Evolutionary conservation across 1,140 invertebrate species (phyloP), one percentile per base, ranked within the genome.

Genomic region (Rhizoglyphus robini): DNA sequence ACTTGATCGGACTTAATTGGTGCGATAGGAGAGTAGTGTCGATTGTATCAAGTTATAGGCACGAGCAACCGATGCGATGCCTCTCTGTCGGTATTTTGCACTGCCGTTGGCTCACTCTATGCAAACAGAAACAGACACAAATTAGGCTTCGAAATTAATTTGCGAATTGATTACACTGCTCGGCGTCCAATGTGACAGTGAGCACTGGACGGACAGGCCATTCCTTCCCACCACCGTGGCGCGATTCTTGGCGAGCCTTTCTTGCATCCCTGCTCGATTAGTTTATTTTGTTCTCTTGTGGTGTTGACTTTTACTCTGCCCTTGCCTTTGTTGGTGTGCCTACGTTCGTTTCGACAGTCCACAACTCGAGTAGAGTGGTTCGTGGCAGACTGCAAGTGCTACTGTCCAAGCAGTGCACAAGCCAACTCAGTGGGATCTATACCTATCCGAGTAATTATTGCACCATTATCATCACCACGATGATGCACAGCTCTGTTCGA

Each of bases 1-100:
- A 54, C 51, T 54, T 54, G 51, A 54, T 54, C 51, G 51, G 8
- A 54, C 15, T 54, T 54, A 54, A 54, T 54, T 54, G 23, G 15
- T 25, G 23, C 51, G 31, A 8, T 54, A 54, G 51, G 23, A 46
- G 41, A 15, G 15, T 46, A 23, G 41, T 46, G 41, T 46, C 15
- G 23, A 23, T 46, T n/a, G n/a, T n/a, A n/a, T n/a, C n/a, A n/a
- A n/a, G n/a, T n/a, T n/a, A n/a, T n/a, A n/a, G n/a, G n/a, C n/a
- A n/a, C n/a, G n/a, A n/a, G n/a, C n/a, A 32, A 54, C 23, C 31
- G 51, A 25, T 54, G 8, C 15, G 23, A 32, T 54, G 51, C 51
- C 23, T 8, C 23, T 32, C 8, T 25, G 8, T 23, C 15, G 51
- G 23, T 54, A 11, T 54, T 8, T 32, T 5, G 51, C 23, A 20